Base-by-base conservation (phyloP, 2,797 vertebrate species). In the Gallinago solitaria region DNA sequence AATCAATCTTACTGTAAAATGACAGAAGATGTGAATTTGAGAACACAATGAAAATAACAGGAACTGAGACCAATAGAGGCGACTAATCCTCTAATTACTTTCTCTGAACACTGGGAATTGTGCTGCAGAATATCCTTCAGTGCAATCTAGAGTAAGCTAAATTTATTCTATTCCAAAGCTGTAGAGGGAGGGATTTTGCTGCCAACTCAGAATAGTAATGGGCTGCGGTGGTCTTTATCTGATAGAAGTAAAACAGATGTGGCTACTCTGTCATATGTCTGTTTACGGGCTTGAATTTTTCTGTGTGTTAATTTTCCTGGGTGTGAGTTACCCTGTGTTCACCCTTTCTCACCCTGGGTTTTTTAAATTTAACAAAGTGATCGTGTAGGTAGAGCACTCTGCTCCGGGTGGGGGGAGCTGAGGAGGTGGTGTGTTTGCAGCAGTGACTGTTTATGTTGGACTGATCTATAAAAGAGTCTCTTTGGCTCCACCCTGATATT, bases 31-130 rank as follows among this genome's bases (percentile, higher is more conserved):
- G 81, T 35, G 17, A 69, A 89, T 87, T 89, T 35, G 88, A 90
- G 83, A 84, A 54, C 67, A 94, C 90, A 93, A 93, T 70, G 95
- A 56, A 74, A 96, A 93, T 94, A 94, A 89, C 61, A 50, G 88
- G 77, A 76, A 16, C 3, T 3, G 80, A 56, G 92, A 94, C 63
- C 88, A 56, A 25, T 73, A 73, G 92, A 86, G 83, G 88, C 35
- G 8, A 70, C 94, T 96, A 92, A 97, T 96, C 93, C 92, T 93
- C 95, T 96, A 92, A 96, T 97, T 95, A 84, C 93, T 94, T 96
- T 95, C 88, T 95, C 67, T 89, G 94, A 96, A 95, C 90, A 60
- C 54, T 94, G 90, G 90, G 94, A 92, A 93, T 94, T 96, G 93
- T 73, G 86, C 93, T 94, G 95, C 88, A 19, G 83, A 96, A 84